Conservation (phyloP, 2,888 invertebrate species). For the Cabera pusaria region DNA sequence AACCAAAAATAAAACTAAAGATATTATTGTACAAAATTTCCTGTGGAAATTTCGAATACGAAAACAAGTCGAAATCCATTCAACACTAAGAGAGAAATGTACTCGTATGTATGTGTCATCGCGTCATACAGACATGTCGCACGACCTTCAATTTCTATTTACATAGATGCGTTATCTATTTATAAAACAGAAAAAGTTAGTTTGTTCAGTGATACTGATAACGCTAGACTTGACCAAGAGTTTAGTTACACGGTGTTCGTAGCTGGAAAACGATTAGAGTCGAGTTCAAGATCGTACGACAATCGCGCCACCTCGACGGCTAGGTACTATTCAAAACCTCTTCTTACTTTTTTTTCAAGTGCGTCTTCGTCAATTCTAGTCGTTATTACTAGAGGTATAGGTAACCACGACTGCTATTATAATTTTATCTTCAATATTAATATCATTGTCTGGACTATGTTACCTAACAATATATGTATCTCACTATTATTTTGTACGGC, state of each 20-base stretch:
- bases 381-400: too few relatives aligned
- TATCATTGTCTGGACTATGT: conserved; percentile 22
- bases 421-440: too few relatives aligned
- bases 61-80: background rate
- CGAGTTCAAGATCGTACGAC: conserved; percentile 57
- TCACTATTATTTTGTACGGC: too few relatives aligned
- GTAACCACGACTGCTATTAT: too few relatives aligned
- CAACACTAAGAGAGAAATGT: conserved; percentile 3
- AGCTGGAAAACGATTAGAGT: conserved; percentile 44
- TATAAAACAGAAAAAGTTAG: conserved; percentile 10
- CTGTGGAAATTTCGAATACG: background rate
- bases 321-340: conserved; percentile 39
- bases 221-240: background rate
- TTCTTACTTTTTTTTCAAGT: conserved; percentile 38
- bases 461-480: too few relatives aligned
- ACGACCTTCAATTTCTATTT: conserved; percentile 17
- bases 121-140: conserved; percentile 6
- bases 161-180: conserved; percentile 17
- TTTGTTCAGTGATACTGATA: conserved; percentile 6
- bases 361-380: too few relatives aligned
- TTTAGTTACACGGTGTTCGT: conserved; percentile 33
- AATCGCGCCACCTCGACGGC: conserved; percentile 58
- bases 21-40: too few relatives aligned
- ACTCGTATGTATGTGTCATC: too few relatives aligned
- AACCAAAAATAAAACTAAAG: background rate